Conservation (phyloP, 1,140 invertebrate genomes). For the Zaprionus vittiger region DNA sequence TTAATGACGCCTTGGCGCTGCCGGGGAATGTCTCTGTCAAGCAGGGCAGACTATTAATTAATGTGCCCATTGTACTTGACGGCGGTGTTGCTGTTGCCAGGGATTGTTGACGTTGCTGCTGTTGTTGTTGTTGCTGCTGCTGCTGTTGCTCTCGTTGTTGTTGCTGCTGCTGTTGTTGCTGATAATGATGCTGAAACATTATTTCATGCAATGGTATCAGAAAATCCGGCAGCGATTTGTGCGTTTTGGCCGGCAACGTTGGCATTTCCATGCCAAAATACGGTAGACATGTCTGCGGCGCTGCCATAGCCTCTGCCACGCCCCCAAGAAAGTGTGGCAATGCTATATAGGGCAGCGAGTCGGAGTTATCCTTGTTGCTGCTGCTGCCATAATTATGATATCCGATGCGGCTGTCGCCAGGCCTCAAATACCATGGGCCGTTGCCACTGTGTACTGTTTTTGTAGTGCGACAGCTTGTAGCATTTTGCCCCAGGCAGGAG, state of each 20-base stretch:
- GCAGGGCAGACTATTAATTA: conserved; percentile 75
- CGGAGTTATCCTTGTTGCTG: conserved; percentile 28
- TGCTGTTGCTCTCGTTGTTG: conserved; percentile 35
- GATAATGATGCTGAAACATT: conserved; percentile 70
- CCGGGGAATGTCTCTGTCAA: conserved; percentile 60
- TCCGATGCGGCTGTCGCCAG: conserved; percentile 50
- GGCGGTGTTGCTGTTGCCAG: conserved; percentile 22
- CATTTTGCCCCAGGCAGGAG: conserved; percentile 11
- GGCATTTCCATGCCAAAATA: conserved; percentile 66
- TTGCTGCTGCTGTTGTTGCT: conserved; percentile 52
- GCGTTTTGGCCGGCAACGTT: conserved; percentile 54
- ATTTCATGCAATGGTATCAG: conserved; percentile 77
- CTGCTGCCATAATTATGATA: conserved; percentile 74
- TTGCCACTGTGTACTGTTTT: conserved; percentile 66
- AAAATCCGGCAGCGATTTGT: conserved; percentile 78
- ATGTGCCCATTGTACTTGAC: conserved; percentile 66
- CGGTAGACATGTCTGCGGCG: conserved; percentile 67
- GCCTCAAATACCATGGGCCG: conserved; percentile 70
- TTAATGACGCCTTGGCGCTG: conserved; percentile 61
- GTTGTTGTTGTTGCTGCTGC: background rate
- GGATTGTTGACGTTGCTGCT: conserved; percentile 1
- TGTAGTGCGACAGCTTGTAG: conserved; percentile 64
- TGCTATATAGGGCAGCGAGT: conserved; percentile 33
- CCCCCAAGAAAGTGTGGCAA: conserved; percentile 20
- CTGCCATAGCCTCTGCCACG: conserved; percentile 7